These are phyloP conservation scores for Hartigia nigra DNA, from an alignment of 2,888 invertebrate species.

Conservation along the genomic window DNA sequence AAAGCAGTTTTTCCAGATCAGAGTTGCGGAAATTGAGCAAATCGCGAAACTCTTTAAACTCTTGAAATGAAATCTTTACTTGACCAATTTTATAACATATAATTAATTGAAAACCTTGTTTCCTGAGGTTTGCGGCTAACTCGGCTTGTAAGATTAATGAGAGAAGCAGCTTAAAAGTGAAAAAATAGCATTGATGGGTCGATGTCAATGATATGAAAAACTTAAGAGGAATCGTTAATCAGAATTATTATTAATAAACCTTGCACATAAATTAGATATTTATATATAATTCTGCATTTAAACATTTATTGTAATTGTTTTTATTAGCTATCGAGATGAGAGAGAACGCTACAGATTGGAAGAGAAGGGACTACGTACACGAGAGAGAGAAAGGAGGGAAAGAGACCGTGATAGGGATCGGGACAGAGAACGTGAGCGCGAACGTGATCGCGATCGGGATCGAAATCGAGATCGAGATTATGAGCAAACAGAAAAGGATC, in stretches of 20 bases:
- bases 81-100: background rate
- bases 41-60: background rate
- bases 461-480: conserved; percentile 52
- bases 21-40: background rate
- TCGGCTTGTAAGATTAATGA: background rate
- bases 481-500: conserved; percentile 53
- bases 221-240: background rate
- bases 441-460: conserved; percentile 39
- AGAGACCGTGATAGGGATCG: conserved; percentile 60
- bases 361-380: conserved; percentile 39
- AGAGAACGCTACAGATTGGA: conserved; percentile 58
- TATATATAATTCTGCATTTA: background rate
- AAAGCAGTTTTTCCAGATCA: no score
- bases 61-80: background rate
- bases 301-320: background rate
- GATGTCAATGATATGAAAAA: background rate
- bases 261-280: background rate
- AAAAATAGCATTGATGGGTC: background rate
- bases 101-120: background rate
- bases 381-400: conserved; percentile 49
- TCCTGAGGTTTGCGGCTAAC: background rate
- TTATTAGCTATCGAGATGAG: conserved; percentile 61
- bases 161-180: background rate
- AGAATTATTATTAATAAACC: background rate
- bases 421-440: conserved; percentile 30